Evolutionary conservation across 2,888 invertebrate species (phyloP).

Genomic region (Theodoxus fluviatilis): DNA sequence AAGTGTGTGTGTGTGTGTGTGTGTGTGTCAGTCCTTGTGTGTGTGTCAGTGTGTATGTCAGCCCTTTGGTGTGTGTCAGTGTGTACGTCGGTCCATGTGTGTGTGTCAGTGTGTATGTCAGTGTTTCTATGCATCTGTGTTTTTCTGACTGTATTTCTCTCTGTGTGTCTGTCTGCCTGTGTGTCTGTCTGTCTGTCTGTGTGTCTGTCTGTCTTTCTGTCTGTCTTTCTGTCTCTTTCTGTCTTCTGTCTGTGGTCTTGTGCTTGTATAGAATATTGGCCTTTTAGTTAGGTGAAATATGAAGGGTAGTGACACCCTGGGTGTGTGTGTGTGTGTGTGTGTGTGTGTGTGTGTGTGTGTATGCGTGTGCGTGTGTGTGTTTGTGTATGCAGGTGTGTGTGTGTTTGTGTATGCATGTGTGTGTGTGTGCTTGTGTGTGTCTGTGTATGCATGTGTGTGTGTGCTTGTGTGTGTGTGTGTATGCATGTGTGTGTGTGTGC

Average conservation of each 20-base stretch:
- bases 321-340: neutral
- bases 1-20: too few relatives aligned
- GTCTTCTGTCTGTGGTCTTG: neutral
- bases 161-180: neutral
- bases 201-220: neutral
- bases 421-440: too few relatives aligned
- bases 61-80: neutral
- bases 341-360: neutral
- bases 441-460: neutral
- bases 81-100: neutral
- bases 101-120: neutral
- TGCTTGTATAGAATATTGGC: neutral
- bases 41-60: too few relatives aligned
- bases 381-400: neutral
- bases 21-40: too few relatives aligned
- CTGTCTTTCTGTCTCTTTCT: neutral
- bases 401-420: too few relatives aligned
- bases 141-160: neutral
- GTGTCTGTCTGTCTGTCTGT: too few relatives aligned
- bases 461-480: conserved; percentile 76
- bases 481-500: too few relatives aligned
- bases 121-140: neutral
- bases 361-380: neutral
- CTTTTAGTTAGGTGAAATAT: neutral
- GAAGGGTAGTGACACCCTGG: neutral